Conservation (phyloP, 2,888 invertebrate genomes). For the Drosophila nr. perissopoda region DNA sequence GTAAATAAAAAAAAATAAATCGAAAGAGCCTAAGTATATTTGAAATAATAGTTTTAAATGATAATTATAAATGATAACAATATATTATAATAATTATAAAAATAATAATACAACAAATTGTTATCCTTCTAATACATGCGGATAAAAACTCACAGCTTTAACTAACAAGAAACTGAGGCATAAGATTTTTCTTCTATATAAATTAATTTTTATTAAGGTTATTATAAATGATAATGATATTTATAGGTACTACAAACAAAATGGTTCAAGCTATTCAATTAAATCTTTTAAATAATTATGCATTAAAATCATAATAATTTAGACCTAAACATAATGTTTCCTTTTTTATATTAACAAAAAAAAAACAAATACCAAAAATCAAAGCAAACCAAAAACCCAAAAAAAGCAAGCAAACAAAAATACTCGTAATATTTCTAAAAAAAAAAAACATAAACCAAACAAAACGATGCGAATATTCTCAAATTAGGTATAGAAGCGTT, state of each 20-base stretch:
- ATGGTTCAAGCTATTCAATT: conserved; percentile 80
- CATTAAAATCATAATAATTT: conserved; percentile 78
- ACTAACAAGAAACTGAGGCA: conserved; percentile 78
- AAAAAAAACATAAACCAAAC: neutral
- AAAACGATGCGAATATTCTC: conserved; percentile 61
- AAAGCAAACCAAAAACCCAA: conserved; percentile 15
- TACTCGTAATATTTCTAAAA: conserved; percentile 57
- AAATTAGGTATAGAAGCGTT: conserved; percentile 61
- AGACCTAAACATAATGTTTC: conserved; percentile 75
- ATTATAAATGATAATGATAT: conserved; percentile 65
- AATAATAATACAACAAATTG: conserved; percentile 51
- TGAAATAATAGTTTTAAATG: conserved; percentile 42
- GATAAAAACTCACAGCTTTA: conserved; percentile 84
- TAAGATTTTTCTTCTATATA: conserved; percentile 82
- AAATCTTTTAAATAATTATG: conserved; percentile 70
- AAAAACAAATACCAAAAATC: conserved; percentile 14
- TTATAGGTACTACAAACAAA: conserved; percentile 71
- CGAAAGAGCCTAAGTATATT: conserved; percentile 60
- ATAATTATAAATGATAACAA: conserved; percentile 45
- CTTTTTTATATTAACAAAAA: conserved; percentile 75
- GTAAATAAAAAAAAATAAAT: conserved; percentile 28
- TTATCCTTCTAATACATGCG: conserved; percentile 81
- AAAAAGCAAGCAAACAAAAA: conserved; percentile 51
- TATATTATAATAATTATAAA: conserved; percentile 52
- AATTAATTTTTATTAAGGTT: conserved; percentile 75